phyloP scores from a whole-genome alignment of 1,140 invertebrate genomes.

The Nilaparvata lugens region DNA sequence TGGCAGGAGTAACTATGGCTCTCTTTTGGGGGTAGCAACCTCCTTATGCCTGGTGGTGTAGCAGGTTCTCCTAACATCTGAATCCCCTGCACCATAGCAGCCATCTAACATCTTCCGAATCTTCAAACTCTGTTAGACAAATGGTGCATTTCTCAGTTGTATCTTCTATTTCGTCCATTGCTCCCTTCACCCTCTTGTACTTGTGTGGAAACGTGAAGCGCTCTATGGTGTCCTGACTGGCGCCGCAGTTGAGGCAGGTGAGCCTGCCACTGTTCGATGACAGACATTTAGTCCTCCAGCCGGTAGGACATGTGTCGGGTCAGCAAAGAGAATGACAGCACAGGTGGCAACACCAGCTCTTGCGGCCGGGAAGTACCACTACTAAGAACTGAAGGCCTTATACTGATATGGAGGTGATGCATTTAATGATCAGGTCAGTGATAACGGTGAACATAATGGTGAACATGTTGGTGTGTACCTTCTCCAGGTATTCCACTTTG shows the following conservation, averaged over 20 bases:
- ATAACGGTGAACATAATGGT: constrained; percentile 57
- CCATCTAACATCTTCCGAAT: constrained; percentile 81
- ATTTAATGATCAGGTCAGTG: constrained; percentile 39
- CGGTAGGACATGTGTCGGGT: constrained; percentile 35
- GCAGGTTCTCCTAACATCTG: no score
- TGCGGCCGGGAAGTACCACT: constrained; percentile 24
- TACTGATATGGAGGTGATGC: constrained; percentile 48
- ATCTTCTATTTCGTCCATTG: constrained; percentile 46
- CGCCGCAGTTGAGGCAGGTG: constrained; percentile 50
- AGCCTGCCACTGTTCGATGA: constrained; percentile 47
- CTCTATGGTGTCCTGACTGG: constrained; percentile 65
- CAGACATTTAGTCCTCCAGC: constrained; percentile 42
- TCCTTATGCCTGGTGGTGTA: no score
- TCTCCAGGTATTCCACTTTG: constrained; percentile 27
- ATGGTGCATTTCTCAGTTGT: constrained; percentile 87
- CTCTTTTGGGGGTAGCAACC: no score
- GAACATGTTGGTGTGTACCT: constrained; percentile 43
- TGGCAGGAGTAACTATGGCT: no score
- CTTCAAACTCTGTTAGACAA: constrained; percentile 82
- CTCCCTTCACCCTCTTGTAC: constrained; percentile 59
- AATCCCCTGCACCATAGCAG: no score
- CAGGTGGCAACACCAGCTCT: constrained; percentile 42
- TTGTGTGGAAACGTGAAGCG: constrained; percentile 79
- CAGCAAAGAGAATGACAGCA: constrained; percentile 45
- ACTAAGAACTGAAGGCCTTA: constrained; percentile 28